Percentiles rank a stretch among this genome's conserved stretches.
Evolutionary conservation across 1,140 invertebrate species (phyloP).

Genomic region (Physella acuta): DNA sequence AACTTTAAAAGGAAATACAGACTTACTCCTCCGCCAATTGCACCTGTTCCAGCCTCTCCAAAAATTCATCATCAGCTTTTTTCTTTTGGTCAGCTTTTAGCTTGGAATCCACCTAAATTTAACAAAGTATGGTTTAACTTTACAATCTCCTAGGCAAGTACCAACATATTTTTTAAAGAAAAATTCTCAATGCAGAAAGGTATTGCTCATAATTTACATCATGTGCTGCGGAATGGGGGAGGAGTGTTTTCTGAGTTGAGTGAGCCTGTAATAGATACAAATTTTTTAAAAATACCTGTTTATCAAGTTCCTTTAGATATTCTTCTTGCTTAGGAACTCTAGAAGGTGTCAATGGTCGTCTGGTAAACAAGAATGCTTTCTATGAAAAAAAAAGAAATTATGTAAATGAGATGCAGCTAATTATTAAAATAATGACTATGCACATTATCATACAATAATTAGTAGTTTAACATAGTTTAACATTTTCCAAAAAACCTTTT

Average conservation of each 20-base stretch:
- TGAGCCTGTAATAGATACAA: not conserved
- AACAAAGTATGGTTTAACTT: no score
- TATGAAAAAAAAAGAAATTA: conserved; percentile 39
- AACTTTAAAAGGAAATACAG: no score
- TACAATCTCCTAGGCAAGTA: no score
- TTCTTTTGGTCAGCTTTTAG: conserved; percentile 38
- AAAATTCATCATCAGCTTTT: conserved; percentile 54
- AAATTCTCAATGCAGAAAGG: no score
- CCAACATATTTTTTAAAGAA: no score
- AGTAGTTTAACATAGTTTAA: no score
- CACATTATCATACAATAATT: no score
- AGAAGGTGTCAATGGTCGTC: conserved; percentile 56
- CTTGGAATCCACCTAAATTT: conserved; percentile 46
- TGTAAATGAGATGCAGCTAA: no score
- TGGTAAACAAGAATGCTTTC: conserved; percentile 58
- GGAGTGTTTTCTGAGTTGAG: not conserved
- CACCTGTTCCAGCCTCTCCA: conserved; percentile 59
- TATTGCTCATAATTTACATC: no score
- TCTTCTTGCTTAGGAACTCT: conserved; percentile 52
- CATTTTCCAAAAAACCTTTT: no score
- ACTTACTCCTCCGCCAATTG: conserved; percentile 60
- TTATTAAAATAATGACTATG: no score
- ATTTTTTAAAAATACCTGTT: conserved; percentile 42
- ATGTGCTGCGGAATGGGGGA: no score
- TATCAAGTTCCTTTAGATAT: conserved; percentile 44